These are phyloP conservation scores for Microtus montanus DNA, from an alignment of 2,113 vertebrate genomes.

Conservation along the genomic window DNA sequence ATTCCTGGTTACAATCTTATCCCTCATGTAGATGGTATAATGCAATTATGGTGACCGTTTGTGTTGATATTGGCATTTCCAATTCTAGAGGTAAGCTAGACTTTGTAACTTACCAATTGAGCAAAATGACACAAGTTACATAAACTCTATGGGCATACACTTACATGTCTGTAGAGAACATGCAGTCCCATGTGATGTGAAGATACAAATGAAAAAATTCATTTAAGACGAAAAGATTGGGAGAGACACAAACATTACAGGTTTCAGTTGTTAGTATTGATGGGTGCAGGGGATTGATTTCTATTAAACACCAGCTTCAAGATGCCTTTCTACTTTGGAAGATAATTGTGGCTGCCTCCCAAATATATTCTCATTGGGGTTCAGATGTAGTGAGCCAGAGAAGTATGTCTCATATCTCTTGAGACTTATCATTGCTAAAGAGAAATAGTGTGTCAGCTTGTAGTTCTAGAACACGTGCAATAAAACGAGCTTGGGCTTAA, in stretches of 20 bases:
- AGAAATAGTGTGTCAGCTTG: background rate
- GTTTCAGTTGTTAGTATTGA: background rate
- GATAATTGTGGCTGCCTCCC: background rate
- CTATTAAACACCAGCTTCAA: background rate
- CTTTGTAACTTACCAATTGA: background rate
- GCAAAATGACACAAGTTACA: background rate
- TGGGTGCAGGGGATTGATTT: background rate
- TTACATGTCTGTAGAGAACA: background rate
- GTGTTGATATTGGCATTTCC: background rate
- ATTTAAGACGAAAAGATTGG: background rate
- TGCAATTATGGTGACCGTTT: background rate
- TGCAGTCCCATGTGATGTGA: too few species aligned
- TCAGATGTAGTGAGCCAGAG: background rate
- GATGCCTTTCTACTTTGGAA: background rate
- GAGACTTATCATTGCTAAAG: background rate
- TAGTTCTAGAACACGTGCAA: constrained; percentile 8
- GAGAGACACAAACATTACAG: background rate
- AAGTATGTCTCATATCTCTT: background rate
- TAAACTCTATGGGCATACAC: background rate
- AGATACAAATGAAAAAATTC: too few species aligned
- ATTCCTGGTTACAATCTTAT: background rate
- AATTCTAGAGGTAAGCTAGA: background rate
- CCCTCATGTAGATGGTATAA: background rate
- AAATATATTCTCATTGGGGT: background rate
- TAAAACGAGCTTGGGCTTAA: background rate